phyloP scores from a whole-genome alignment of 37 sponge, comb jelly and placozoan genomes.

The Crambe crambe region DNA sequence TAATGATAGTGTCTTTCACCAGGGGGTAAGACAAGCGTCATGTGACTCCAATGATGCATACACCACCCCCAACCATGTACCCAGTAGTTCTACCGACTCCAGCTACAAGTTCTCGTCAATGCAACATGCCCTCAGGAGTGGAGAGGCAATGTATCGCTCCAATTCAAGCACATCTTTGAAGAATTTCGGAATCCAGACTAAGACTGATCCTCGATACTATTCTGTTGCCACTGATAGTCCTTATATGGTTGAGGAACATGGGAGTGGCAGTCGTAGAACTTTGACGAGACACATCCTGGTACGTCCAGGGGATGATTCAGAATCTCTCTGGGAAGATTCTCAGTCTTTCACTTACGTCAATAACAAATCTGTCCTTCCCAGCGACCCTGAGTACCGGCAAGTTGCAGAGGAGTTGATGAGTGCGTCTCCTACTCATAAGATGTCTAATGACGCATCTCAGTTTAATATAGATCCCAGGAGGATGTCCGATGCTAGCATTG shows the following conservation, averaged over 20 bases:
- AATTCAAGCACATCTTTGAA: constrained; percentile 51
- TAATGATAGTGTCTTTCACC: constrained; percentile 12
- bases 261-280: neutral
- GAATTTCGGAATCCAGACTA: constrained; percentile 26
- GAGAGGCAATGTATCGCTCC: constrained; percentile 39
- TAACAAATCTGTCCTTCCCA: constrained; percentile 58
- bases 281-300: neutral
- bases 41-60: constrained; percentile 45
- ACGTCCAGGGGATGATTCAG: constrained; percentile 19
- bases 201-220: constrained; percentile 36
- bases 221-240: constrained; percentile 39
- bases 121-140: neutral
- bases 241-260: constrained; percentile 15
- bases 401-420: constrained; percentile 77
- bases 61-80: constrained; percentile 16
- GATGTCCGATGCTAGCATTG: constrained; percentile 50
- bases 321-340: constrained; percentile 63
- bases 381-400: constrained; percentile 75
- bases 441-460: neutral
- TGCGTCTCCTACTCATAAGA: constrained; percentile 51
- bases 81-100: constrained; percentile 39
- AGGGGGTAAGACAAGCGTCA: constrained; percentile 23
- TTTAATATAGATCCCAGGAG: constrained; percentile 21
- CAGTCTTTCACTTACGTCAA: constrained; percentile 44
- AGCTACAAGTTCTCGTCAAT: constrained; percentile 25